Percentiles rank a stretch among this genome's conserved stretches.
These are phyloP conservation scores for Alligator sinensis DNA, from an alignment of 2,113 vertebrate genomes.

Conservation along the genomic window DNA sequence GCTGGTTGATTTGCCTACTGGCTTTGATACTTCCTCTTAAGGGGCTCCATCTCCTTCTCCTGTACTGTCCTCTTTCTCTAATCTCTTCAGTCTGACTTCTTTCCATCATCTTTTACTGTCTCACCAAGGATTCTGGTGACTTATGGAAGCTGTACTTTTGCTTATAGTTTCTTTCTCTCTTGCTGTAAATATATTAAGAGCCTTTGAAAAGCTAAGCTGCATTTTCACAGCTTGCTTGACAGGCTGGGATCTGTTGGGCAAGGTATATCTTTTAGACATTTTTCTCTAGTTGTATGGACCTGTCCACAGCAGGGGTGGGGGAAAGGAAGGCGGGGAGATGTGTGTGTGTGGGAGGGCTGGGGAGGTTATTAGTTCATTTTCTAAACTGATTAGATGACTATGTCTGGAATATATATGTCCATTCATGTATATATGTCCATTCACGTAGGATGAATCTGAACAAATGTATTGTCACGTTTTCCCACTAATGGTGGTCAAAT, in stretches of 20 bases:
- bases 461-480: not conserved
- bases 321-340: not conserved
- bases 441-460: too few species aligned
- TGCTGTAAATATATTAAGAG: not conserved
- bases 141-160: not conserved
- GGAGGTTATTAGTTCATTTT: too few species aligned
- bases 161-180: not conserved
- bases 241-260: not conserved
- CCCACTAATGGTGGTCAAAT: not conserved
- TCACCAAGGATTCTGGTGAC: not conserved
- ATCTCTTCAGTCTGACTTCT: not conserved
- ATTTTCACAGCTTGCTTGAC: not conserved
- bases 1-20: fast-evolving
- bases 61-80: not conserved
- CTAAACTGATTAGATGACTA: too few species aligned
- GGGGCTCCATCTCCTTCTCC: not conserved
- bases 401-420: too few species aligned
- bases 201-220: not conserved
- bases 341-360: too few species aligned
- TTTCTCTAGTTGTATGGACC: conserved; percentile 23
- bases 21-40: not conserved
- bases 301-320: not conserved
- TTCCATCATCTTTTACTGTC: not conserved
- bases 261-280: conserved; percentile 12
- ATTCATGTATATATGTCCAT: too few species aligned